phyloP scores from a whole-genome alignment of 2,113 vertebrate species.

The Bagarius yarrelli region DNA sequence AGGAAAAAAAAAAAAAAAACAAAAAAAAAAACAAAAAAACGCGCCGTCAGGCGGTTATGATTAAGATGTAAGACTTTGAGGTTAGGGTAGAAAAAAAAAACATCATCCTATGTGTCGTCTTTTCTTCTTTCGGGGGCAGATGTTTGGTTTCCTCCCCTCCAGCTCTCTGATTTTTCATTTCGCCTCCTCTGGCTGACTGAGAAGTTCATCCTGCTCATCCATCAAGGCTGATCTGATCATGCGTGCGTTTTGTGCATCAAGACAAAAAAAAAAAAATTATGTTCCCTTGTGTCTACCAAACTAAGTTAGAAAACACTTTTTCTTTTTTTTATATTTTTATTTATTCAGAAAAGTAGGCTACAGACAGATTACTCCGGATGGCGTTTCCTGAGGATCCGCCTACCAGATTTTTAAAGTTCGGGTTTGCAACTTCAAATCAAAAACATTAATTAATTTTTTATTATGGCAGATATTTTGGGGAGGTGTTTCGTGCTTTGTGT shows the following conservation, averaged over 20 bases:
- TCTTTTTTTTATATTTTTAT: background rate
- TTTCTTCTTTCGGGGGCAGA: constrained; percentile 27
- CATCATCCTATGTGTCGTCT: background rate
- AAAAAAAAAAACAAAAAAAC: background rate
- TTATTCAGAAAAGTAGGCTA: background rate
- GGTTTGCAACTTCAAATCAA: background rate
- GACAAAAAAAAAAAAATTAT: background rate
- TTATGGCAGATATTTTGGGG: background rate
- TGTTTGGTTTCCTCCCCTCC: constrained; percentile 11
- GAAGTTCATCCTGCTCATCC: constrained; percentile 33
- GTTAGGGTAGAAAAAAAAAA: background rate
- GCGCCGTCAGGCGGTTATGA: constrained; percentile 20
- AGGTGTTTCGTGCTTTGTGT: background rate
- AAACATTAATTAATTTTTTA: background rate
- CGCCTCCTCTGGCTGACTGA: background rate
- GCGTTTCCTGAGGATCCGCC: too few relatives aligned
- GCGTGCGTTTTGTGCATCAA: background rate
- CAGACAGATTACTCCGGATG: background rate
- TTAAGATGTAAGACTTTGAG: constrained; percentile 18
- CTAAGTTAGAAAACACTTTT: constrained; percentile 8
- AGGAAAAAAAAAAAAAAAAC: too few relatives aligned
- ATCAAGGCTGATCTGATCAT: constrained; percentile 30
- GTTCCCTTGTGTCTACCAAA: background rate
- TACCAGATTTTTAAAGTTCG: background rate
- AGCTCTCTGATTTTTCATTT: constrained; percentile 4